Evolutionary conservation across 2,888 invertebrate genomes (phyloP), one percentile per base, ranked within the genome.

Genomic region (Hylaea fasciaria): DNA sequence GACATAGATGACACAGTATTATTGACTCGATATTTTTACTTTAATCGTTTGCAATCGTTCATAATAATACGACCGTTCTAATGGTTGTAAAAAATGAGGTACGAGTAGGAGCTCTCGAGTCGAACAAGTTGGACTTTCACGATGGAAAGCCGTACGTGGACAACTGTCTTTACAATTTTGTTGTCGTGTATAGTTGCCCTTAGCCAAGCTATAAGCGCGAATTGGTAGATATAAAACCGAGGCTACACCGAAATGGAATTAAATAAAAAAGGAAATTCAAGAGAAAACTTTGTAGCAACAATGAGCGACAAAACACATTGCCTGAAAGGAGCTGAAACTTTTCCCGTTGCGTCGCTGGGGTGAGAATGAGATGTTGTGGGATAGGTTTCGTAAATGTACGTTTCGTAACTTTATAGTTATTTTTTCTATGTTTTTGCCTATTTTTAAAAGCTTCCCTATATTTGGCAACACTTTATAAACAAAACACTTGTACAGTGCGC

Each of bases 301-400:
- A 87, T 87, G 86, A 75, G 81, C 86, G 88, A 87, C 88, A 88
- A 89, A 90, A 91, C 90, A 91, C 89, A 91, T 90, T 86, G 88
- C 83, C 82, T 73, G 85, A 60, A 67, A 63, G 54, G 58, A 57
- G 67, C 52, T 59, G 58, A 16, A 68, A 73, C 69, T 71, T 71
- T 67, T 60, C 71, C 72, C 72, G 69, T 71, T 70, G 71, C 58
- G 65, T 58, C 51, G 57, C 68, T 69, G 61, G 69, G 65, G 68
- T 16, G 55, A 28, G 43, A 43, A 39, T 35, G 43, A 29, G 44
- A 35, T 32, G 57, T 45, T 55, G 50, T 32, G 39, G 29, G 55
- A 56, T 62, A 50, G 45, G 55, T 35, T 60, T 60, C 45, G 14
- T 11, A 11, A 49, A 54, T 22, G 11, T 28, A 17, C 4, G 5